Percentiles rank a stretch among this genome's conserved stretches.
phyloP scores from a whole-genome alignment of 2,113 vertebrate genomes.

The Ondatra zibethicus region DNA sequence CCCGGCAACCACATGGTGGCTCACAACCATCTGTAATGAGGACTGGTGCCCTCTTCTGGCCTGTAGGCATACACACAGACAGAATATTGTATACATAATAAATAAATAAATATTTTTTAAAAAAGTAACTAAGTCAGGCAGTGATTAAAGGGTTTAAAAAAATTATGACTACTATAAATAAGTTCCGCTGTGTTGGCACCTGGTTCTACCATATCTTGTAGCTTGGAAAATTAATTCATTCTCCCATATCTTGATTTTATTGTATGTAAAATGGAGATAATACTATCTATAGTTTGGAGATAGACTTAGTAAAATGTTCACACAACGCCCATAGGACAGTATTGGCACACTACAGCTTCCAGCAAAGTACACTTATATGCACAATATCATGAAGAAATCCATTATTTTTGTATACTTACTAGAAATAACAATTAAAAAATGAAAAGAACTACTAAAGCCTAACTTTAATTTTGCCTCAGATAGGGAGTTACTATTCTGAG shows the following conservation, averaged over 20 bases:
- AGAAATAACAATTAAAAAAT: not conserved
- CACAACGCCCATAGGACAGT: not conserved
- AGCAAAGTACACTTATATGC: not conserved
- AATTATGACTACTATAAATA: conserved; percentile 5
- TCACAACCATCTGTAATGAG: too few relatives aligned
- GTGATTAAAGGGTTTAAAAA: not conserved
- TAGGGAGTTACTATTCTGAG: not conserved
- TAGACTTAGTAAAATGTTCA: conserved; percentile 38
- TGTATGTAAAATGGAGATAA: not conserved
- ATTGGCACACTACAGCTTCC: not conserved
- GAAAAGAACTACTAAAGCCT: not conserved
- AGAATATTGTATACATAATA: too few relatives aligned
- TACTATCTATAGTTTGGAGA: not conserved
- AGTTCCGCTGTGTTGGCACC: not conserved
- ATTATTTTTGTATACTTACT: not conserved
- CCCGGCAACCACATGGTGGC: too few relatives aligned
- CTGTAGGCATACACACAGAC: too few relatives aligned
- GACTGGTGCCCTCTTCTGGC: too few relatives aligned
- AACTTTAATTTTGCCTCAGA: not conserved
- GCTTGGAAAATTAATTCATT: conserved; percentile 3
- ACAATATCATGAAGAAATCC: not conserved
- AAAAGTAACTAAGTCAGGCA: not conserved
- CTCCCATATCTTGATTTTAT: conserved; percentile 1
- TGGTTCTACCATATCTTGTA: not conserved
- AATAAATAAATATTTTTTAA: too few relatives aligned